A percentile compares a stretch with the other conserved stretches of the same genome.
These are phyloP conservation scores for Saguinus midas DNA, from an alignment of 2,113 vertebrate genomes.

Conservation along the genomic window DNA sequence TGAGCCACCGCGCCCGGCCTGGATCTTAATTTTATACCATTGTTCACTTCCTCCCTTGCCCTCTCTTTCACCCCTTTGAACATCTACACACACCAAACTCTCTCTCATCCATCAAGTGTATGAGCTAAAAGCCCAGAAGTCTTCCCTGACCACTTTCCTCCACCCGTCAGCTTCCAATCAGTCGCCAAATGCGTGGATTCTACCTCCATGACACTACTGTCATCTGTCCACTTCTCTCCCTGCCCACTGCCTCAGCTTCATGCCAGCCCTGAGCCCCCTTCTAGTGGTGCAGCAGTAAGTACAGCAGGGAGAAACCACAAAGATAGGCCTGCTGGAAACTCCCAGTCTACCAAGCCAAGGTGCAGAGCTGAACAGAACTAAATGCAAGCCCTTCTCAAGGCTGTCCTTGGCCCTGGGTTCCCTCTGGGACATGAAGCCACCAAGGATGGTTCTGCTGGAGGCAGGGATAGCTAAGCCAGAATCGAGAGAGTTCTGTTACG, in stretches of 20 bases:
- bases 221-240: neutral
- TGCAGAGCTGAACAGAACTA: neutral
- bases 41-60: neutral
- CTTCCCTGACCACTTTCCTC: too few species aligned
- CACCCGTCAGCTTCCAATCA: neutral
- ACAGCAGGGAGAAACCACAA: neutral
- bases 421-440: neutral
- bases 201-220: neutral
- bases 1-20: too few species aligned
- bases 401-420: neutral
- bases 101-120: neutral
- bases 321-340: neutral
- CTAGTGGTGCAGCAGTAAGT: too few species aligned
- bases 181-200: neutral
- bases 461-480: neutral
- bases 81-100: neutral
- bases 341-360: neutral
- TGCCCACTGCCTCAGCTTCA: neutral
- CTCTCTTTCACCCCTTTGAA: neutral
- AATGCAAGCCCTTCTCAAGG: neutral
- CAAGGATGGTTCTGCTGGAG: neutral
- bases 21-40: neutral
- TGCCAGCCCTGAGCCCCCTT: neutral
- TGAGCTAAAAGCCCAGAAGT: neutral
- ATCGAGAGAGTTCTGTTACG: neutral